Base-by-base conservation (phyloP, 2,888 invertebrate genomes). In the Drosophila prostipennis region DNA sequence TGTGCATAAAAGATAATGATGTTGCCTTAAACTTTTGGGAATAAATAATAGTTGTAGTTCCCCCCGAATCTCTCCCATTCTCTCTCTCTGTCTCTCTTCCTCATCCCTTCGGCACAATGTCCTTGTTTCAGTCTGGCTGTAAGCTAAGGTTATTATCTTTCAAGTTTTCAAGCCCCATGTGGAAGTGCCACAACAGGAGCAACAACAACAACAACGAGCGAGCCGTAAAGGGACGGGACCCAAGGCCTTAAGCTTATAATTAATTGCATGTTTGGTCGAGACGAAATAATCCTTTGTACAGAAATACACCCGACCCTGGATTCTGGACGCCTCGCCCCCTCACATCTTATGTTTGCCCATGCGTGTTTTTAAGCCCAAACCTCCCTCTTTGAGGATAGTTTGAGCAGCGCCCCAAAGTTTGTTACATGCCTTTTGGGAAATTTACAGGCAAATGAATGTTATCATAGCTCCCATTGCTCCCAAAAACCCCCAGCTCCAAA, bases 241-340 rank as follows among this genome's bases (percentile, higher is more conserved):
- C 89, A 90, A 89, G 90, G 91, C 91, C 89, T 91, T 91, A 91
- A 91, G 91, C 91, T 91, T 89, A 90, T 91, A 91, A 91, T 91
- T 91, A 91, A 91, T 91, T 91, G 91, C 90, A 89, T 91, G 91
- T 90, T 91, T 87, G 91, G 91, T 91, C 87, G 91, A 91, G 90
- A 90, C 91, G 91, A 91, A 91, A 90, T 90, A 90, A 90, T 90
- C 91, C 90, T 89, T 90, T 89, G 86, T 87, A 80, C 83, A 79
- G 79, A 87, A 87, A 85, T 82, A 84, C 81, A 81, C 77, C 83
- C 80, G 60, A 57, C 37, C 73, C 55, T 72, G 43, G 54, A 10
- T 13, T 29, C 34, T 34, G 48, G 42, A 39, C 19, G 40, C 57
- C 63, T 53, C 40, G 49, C 72, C 51, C 55, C 45, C 56, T 56